phyloP scores from a whole-genome alignment of 2,888 invertebrate genomes.

The Uropetala carovei region DNA sequence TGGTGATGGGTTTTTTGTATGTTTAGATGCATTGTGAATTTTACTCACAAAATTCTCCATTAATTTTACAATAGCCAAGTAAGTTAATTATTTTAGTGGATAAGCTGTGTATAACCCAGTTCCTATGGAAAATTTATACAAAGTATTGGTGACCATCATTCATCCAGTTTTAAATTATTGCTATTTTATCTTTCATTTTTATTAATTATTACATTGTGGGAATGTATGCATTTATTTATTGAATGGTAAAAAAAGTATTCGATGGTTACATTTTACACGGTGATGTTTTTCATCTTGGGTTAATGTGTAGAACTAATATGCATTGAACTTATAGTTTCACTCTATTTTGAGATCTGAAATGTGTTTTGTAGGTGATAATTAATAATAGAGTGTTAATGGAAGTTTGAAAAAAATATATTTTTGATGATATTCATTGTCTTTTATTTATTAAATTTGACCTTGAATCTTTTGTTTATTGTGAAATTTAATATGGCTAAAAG shows the following conservation, averaged over 20 bases:
- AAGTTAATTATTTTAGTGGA: slow-evolving; percentile 9
- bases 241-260: not conserved
- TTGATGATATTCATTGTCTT: slow-evolving; percentile 20
- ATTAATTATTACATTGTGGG: slow-evolving; percentile 36
- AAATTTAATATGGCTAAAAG: no score
- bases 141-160: slow-evolving; percentile 41
- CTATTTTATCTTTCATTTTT: slow-evolving; percentile 30
- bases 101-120: slow-evolving; percentile 32
- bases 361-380: not conserved
- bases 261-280: slow-evolving; percentile 38
- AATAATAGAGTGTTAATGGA: not conserved
- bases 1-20: slow-evolving; percentile 47
- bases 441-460: not conserved
- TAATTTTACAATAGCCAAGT: not conserved
- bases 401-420: slow-evolving; percentile 49
- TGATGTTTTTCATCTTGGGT: slow-evolving; percentile 42
- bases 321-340: slow-evolving; percentile 18
- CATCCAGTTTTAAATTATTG: slow-evolving; percentile 46
- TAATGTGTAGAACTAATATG: slow-evolving; percentile 33
- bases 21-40: not conserved
- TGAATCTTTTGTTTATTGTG: no score
- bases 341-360: slow-evolving; percentile 17
- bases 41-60: not conserved
- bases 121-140: slow-evolving; percentile 36
- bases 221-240: slow-evolving; percentile 51